Percentiles rank a stretch among this genome's conserved stretches.
These are phyloP conservation scores for Opisthocomus hoazin DNA, from an alignment of 2,113 vertebrate species.

Conservation along the genomic window DNA sequence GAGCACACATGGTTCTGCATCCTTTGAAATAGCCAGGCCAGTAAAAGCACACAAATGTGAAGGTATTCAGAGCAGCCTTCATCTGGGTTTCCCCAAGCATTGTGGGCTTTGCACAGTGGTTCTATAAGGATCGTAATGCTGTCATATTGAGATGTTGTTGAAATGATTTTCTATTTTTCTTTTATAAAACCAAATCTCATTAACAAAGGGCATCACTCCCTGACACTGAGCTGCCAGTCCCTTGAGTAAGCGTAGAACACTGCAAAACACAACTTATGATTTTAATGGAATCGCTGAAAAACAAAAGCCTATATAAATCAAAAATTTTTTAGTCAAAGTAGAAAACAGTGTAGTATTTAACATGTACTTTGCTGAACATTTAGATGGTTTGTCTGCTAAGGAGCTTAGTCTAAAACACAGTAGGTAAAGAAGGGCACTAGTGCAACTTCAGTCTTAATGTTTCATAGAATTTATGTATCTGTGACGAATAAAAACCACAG, in stretches of 20 bases:
- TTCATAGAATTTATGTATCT: constrained; percentile 4
- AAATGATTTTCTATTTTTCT: background rate
- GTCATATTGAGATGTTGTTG: background rate
- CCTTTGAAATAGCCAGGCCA: background rate
- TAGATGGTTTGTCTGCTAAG: background rate
- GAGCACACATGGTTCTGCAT: background rate
- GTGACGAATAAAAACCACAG: background rate
- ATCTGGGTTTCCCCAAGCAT: background rate
- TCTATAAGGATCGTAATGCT: background rate
- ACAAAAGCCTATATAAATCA: background rate
- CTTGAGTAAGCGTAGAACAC: background rate
- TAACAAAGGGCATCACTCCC: background rate
- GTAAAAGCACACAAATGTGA: background rate
- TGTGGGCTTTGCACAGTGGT: background rate
- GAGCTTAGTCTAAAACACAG: background rate
- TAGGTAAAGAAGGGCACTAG: background rate
- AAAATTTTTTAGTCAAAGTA: background rate
- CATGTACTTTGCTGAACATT: background rate
- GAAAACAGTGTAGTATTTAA: background rate
- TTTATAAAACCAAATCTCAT: background rate
- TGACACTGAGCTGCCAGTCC: background rate
- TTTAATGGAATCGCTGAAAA: background rate
- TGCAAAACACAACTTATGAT: background rate
- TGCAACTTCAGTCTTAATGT: background rate
- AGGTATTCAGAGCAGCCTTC: background rate